Evolutionary conservation across 1,140 invertebrate genomes (phyloP).

Genomic region (Scaptomyza pallida): DNA sequence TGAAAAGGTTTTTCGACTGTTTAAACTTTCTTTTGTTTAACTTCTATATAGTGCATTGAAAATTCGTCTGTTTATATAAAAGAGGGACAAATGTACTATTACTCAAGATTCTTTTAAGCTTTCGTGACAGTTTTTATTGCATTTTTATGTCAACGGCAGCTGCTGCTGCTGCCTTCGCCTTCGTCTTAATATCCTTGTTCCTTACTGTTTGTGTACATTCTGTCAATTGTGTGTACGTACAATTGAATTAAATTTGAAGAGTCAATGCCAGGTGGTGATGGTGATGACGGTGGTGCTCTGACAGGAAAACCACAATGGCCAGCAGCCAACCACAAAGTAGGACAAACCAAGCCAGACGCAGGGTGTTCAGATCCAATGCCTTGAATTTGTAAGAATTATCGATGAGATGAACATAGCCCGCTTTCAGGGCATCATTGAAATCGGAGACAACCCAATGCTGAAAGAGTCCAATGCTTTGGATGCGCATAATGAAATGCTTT

Average conservation of each 20-base stretch:
- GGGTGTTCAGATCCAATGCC: slow-evolving; percentile 55
- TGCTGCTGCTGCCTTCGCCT: slow-evolving; percentile 30
- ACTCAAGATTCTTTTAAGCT: slow-evolving; percentile 40
- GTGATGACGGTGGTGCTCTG: slow-evolving; percentile 10
- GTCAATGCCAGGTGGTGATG: slow-evolving; percentile 52
- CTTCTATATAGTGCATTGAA: slow-evolving; percentile 33
- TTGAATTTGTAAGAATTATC: slow-evolving; percentile 62
- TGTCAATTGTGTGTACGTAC: slow-evolving; percentile 73
- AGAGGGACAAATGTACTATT: background rate
- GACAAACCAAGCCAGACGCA: slow-evolving; percentile 59
- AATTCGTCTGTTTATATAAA: slow-evolving; percentile 19
- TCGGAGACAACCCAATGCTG: slow-evolving; percentile 66
- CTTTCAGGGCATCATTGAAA: slow-evolving; percentile 68
- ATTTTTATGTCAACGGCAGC: slow-evolving; percentile 77
- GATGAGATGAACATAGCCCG: slow-evolving; percentile 63
- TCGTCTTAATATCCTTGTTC: slow-evolving; percentile 52
- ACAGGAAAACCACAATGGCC: slow-evolving; percentile 26
- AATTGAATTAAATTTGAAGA: slow-evolving; percentile 78
- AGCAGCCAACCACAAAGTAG: slow-evolving; percentile 40
- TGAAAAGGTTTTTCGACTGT: no score
- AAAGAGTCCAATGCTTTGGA: slow-evolving; percentile 60
- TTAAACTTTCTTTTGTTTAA: no score
- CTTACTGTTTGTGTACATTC: slow-evolving; percentile 64
- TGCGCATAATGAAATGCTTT: slow-evolving; percentile 64
- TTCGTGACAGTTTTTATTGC: slow-evolving; percentile 71